Percentiles rank a stretch among this genome's conserved stretches.
phyloP scores from a whole-genome alignment of 2,113 vertebrate genomes.

The Nothocercus julius region DNA sequence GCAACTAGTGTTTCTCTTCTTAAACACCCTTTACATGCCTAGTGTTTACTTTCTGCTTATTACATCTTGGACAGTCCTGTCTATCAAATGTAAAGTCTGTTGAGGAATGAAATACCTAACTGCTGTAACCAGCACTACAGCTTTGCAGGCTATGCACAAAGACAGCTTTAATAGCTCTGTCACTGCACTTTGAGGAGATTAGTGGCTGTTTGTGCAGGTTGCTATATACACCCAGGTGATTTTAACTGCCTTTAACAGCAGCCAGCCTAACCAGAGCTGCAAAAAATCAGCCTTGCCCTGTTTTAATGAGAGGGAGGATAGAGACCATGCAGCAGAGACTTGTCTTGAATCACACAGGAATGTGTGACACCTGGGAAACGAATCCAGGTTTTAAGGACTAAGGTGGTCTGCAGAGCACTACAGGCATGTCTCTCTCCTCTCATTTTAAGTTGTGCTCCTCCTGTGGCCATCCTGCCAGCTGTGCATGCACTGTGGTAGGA shows the following conservation, averaged over 20 bases:
- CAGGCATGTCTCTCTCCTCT: no score
- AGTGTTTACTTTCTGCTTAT: not conserved
- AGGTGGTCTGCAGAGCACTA: no score
- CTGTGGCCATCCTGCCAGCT: no score
- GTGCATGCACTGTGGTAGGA: no score
- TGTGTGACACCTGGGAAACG: not conserved
- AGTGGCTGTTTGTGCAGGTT: not conserved
- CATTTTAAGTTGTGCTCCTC: no score
- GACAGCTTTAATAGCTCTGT: not conserved
- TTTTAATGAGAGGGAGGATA: not conserved
- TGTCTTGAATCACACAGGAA: no score
- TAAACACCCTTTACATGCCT: not conserved
- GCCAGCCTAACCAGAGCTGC: not conserved
- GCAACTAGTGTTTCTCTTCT: not conserved
- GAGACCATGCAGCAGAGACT: not conserved
- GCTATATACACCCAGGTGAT: not conserved
- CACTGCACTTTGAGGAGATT: not conserved
- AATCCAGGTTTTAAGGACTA: not conserved
- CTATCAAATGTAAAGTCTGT: not conserved
- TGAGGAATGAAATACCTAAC: not conserved
- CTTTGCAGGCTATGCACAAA: not conserved
- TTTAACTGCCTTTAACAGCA: not conserved
- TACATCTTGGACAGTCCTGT: not conserved
- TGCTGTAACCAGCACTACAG: not conserved
- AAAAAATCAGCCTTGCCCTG: not conserved